Evolutionary conservation across 2,797 vertebrate genomes (phyloP).

Genomic region (Enteromius trimaculatus): DNA sequence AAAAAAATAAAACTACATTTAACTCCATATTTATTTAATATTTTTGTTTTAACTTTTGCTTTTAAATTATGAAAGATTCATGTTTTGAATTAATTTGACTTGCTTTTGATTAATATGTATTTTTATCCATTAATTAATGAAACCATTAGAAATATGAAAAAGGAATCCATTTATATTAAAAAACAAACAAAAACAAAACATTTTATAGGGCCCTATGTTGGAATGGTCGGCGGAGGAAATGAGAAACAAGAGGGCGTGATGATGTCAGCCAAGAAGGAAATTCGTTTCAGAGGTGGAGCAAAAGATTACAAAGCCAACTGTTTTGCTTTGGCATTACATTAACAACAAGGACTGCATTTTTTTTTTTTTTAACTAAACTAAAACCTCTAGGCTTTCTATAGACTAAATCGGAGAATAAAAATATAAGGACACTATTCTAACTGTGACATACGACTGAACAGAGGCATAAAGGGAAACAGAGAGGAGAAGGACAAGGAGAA

Average conservation of each 20-base stretch:
- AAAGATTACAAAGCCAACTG: not conserved
- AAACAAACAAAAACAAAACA: too few species aligned
- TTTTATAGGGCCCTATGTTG: not conserved
- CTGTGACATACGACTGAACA: constrained; percentile 22
- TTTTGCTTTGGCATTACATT: not conserved
- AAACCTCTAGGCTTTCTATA: not conserved
- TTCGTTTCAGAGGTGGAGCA: not conserved
- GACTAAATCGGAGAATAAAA: not conserved
- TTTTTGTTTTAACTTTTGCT: too few species aligned
- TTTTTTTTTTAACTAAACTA: not conserved
- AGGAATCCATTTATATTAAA: too few species aligned
- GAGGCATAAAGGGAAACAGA: constrained; percentile 70
- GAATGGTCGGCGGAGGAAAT: not conserved
- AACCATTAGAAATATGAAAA: too few species aligned
- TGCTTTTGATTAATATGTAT: too few species aligned
- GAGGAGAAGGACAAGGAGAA: constrained; percentile 65
- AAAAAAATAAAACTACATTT: too few species aligned
- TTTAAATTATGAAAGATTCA: too few species aligned
- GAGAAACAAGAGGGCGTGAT: not conserved
- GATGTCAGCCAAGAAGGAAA: not conserved
- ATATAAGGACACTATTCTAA: not conserved
- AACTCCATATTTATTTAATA: too few species aligned
- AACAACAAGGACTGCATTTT: not conserved
- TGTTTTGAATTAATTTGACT: too few species aligned
- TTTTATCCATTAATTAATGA: too few species aligned